Percentiles rank a stretch among this genome's conserved stretches.
phyloP scores from a whole-genome alignment of 1,140 invertebrate species.

The Neelides sp. region DNA sequence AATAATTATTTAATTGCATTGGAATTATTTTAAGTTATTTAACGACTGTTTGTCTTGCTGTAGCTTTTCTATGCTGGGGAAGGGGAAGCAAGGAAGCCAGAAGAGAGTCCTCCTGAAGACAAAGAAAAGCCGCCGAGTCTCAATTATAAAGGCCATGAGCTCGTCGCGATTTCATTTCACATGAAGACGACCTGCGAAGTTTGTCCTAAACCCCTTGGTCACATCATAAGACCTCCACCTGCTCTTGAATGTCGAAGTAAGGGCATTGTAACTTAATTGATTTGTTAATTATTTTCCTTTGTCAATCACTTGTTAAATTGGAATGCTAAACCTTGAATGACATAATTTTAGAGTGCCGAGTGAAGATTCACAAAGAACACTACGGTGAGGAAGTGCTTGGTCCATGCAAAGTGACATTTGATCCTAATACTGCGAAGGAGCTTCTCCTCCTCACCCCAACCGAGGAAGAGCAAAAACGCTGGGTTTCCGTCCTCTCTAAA shows the following conservation, averaged over 20 bases:
- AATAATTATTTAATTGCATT: too few relatives aligned
- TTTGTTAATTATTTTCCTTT: slow-evolving; percentile 8
- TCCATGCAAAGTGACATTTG: slow-evolving; percentile 83
- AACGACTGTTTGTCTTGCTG: slow-evolving; percentile 28
- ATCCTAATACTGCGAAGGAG: slow-evolving; percentile 84
- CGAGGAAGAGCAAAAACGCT: slow-evolving; percentile 77
- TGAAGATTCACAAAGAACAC: slow-evolving; percentile 94
- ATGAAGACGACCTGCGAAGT: slow-evolving; percentile 96
- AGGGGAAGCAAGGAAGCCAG: slow-evolving; percentile 74
- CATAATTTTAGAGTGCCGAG: slow-evolving; percentile 61
- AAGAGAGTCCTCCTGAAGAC: slow-evolving; percentile 46
- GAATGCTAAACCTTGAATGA: too few relatives aligned
- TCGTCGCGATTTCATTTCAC: slow-evolving; percentile 89
- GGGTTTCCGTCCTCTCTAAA: slow-evolving; percentile 78
- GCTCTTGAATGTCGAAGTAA: slow-evolving; percentile 89
- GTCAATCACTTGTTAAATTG: background rate
- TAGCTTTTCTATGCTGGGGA: slow-evolving; percentile 81
- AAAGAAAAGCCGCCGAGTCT: slow-evolving; percentile 65
- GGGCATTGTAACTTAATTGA: slow-evolving; percentile 33
- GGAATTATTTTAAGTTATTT: slow-evolving; percentile 7
- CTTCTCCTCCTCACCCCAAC: slow-evolving; percentile 70
- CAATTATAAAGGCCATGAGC: slow-evolving; percentile 88
- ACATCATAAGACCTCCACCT: slow-evolving; percentile 90
- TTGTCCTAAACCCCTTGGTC: slow-evolving; percentile 91
- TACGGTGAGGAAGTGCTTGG: slow-evolving; percentile 64